Base-by-base conservation (phyloP, 2,113 vertebrate genomes). In the Ancistrus triradiatus region DNA sequence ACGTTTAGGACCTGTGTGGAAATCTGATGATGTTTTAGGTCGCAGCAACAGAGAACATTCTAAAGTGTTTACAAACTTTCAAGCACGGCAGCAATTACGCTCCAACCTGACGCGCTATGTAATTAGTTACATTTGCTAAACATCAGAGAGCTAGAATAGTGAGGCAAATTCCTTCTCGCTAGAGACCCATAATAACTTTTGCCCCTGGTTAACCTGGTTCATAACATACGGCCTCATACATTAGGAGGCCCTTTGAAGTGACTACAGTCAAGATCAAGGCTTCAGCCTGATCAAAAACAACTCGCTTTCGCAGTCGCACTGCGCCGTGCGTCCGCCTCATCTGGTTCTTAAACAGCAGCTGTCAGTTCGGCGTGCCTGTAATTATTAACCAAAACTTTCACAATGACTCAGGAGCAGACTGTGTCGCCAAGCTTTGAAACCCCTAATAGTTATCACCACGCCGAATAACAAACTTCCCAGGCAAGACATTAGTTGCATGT, bases 171-270 rank as follows among this genome's bases (percentile, higher is more conserved):
- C 50, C 52, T 53, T 56, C 19, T 28, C 63, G 35, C 18, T 46
- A 66, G 42, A 57, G 14, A 51, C 7, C 28, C 46, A 47, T 66
- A 66, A 66, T 66, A 66, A 58, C 46, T 48, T 40, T 63, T 65
- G 68, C 49, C 48, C 46, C 48, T 50, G 9, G 46, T 57, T 62
- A 65, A 46, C 66, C 63, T 67, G 70, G 18, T 66, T 46, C 64
- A 52, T 71, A 66, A 31, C 57, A 61, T 51, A 60, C 59, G 51
- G 50, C 51, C 58, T 44, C 51, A 61, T 67, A 67, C 70, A 72
- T 72, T 72, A 72, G 63, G 35, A 33, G 53, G 25, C 24, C 18
- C 70, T 72, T 72, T 72, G 70, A 72, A 67, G 70, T 72, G 58
- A 49, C 58, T 67, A 63, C 53, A 62, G 70, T 57, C 44, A 28